Evolutionary conservation across 1,140 invertebrate species (phyloP).

Genomic region (Amyelois transitella): DNA sequence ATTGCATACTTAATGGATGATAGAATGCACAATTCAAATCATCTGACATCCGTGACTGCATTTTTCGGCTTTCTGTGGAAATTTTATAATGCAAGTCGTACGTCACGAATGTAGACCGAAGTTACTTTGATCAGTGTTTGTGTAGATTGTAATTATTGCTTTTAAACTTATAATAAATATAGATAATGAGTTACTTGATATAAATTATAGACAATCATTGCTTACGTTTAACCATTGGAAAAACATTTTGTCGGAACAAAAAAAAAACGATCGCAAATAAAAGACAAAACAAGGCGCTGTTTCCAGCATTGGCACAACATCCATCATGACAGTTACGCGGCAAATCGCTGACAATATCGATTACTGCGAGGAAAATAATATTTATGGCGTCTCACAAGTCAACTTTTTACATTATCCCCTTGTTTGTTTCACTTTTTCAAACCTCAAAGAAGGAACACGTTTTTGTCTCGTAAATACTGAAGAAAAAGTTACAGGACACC

Average conservation of each 20-base stretch:
- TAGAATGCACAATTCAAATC: too few relatives aligned
- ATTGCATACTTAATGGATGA: too few relatives aligned
- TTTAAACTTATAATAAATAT: too few relatives aligned
- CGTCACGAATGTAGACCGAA: too few relatives aligned
- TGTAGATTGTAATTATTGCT: too few relatives aligned
- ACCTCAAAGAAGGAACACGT: conserved; percentile 20
- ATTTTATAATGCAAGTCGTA: too few relatives aligned
- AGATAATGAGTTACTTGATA: too few relatives aligned
- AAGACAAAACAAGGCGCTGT: conserved; percentile 28
- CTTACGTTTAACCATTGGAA: conserved; percentile 2
- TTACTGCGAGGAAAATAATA: conserved; percentile 40
- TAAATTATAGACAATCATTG: too few relatives aligned
- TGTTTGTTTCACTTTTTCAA: conserved; percentile 31
- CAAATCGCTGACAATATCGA: conserved; percentile 50
- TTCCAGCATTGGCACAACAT: conserved; percentile 35
- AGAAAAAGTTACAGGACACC: conserved; percentile 15
- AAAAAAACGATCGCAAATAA: conserved; percentile 15
- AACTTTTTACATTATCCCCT: conserved; percentile 23
- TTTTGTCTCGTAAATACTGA: conserved; percentile 16
- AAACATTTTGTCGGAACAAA: conserved; percentile 9
- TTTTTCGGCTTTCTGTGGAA: too few relatives aligned
- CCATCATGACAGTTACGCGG: conserved; percentile 38
- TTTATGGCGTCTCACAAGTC: conserved; percentile 33
- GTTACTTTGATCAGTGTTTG: too few relatives aligned
- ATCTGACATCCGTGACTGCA: too few relatives aligned